These are phyloP conservation scores for Maconellicoccus hirsutus DNA, from an alignment of 1,140 invertebrate species.

Conservation along the genomic window DNA sequence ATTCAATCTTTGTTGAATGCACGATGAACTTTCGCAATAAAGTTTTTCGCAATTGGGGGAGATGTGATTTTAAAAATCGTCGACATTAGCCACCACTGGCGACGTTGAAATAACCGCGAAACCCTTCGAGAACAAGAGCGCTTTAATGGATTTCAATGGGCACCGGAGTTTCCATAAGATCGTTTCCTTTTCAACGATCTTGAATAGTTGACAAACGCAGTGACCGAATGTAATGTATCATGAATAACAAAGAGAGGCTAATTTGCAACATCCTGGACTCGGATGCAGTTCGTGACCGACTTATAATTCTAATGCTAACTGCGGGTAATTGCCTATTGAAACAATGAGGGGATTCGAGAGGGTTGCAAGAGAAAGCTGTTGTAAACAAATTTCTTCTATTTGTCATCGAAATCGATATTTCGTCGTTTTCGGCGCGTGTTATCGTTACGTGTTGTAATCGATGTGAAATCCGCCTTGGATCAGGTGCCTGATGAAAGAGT, in stretches of 20 bases:
- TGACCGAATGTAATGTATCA: conserved; percentile 14
- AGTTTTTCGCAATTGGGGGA: no score
- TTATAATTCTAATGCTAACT: neutral
- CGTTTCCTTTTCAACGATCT: conserved; percentile 22
- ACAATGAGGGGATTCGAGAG: neutral
- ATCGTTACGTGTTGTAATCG: no score
- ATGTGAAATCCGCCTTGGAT: no score
- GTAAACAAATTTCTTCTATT: neutral
- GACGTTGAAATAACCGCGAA: neutral
- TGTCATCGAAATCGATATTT: conserved; percentile 2
- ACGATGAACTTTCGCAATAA: no score
- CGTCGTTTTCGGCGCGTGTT: no score
- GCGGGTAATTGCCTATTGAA: conserved; percentile 7
- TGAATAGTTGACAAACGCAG: conserved; percentile 20
- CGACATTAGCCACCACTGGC: conserved; percentile 15
- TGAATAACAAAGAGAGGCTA: conserved; percentile 20
- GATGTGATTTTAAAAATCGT: no score
- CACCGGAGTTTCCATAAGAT: neutral
- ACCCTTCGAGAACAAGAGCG: conserved; percentile 14
- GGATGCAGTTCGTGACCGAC: conserved; percentile 11
- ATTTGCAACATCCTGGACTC: conserved; percentile 15
- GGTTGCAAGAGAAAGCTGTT: neutral
- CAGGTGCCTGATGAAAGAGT: no score
- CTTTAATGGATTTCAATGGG: conserved; percentile 17
- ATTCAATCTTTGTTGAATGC: no score